A percentile compares a stretch with the other conserved stretches of the same genome.
Conservation (phyloP, 2,888 invertebrate species). For the Branchipolynoe longqiensis region DNA sequence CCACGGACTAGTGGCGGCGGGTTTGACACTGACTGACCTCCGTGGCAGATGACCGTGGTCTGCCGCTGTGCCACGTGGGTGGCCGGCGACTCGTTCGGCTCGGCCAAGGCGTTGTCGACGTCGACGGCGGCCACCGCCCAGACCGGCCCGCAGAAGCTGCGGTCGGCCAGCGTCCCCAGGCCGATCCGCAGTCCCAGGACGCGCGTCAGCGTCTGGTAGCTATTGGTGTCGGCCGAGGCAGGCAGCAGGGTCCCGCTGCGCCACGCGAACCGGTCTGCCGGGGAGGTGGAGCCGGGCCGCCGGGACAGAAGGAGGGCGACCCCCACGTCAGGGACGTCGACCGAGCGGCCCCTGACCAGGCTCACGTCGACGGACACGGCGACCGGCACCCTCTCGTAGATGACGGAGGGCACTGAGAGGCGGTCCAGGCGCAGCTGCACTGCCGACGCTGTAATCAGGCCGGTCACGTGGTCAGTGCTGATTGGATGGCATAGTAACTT, state of each 20-base stretch:
- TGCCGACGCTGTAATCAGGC: not conserved
- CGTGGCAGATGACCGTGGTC: not conserved
- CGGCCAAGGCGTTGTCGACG: not conserved
- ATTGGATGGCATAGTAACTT: too few species aligned
- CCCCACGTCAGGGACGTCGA: not conserved
- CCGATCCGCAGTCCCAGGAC: not conserved
- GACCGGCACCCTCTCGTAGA: not conserved
- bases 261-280: not conserved
- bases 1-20: too few species aligned
- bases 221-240: not conserved
- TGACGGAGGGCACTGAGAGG: not conserved
- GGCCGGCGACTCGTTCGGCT: not conserved
- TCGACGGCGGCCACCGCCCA: conserved; percentile 16
- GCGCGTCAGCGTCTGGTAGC: not conserved
- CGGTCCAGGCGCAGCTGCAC: conserved; percentile 13
- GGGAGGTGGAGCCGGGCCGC: not conserved
- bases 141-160: not conserved
- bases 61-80: not conserved
- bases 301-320: conserved; percentile 17
- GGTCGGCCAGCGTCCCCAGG: not conserved
- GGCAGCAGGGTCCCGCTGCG: not conserved
- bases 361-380: conserved; percentile 18
- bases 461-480: too few species aligned
- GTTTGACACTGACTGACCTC: too few species aligned
- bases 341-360: not conserved